Evolutionary conservation across 2,113 vertebrate species (phyloP), one percentile per base, ranked within the genome.

Genomic region (Uria aalge): DNA sequence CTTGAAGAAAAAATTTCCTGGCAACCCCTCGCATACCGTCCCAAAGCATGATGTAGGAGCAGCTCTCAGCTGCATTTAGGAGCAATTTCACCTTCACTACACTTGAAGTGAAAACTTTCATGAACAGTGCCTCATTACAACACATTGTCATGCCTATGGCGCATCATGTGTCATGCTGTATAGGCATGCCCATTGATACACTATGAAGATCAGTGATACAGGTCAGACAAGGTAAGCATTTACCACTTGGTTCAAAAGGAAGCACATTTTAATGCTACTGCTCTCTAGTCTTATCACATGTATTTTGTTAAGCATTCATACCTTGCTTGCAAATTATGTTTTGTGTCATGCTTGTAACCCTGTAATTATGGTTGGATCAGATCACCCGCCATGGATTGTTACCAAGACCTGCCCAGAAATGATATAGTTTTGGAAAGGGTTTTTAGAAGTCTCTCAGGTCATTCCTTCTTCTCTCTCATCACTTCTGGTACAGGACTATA

Each of bases 311-410:
- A 29, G 40, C 34, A 36, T 75, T 96, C 77, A 52, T 73, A 66
- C 6, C 22, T 72, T 92, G 45, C 53, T 88, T 66, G 92, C 59
- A 82, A 92, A 67, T 86, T 52, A 24, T 66, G 40, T 64, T 96
- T 95, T 94, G 81, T 55, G 53, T 87, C 84, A 73, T 56, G 21
- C 27, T 24, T 6, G 0, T 64, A 56, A 78, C 50, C 77, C 80
- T 93, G 88, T 82, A 71, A 85, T 94, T 94, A 96, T 90, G 72
- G 78, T 79, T 96, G 56, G 73, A 68, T 93, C 57, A 72, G 45
- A 56, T 78, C 32, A 62, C n/a, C 40, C 76, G 59, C 36, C n/a
- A 16, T 23, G 4, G n/a, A n/a, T 60, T 59, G 57, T 23, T 90
- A 85, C 22, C 34, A 56, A 82, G 67, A 75, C 64, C 38, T 84